Percentiles rank a stretch among this genome's conserved stretches.
phyloP scores from a whole-genome alignment of 1,140 invertebrate genomes.

The Latrodectus geometricus region DNA sequence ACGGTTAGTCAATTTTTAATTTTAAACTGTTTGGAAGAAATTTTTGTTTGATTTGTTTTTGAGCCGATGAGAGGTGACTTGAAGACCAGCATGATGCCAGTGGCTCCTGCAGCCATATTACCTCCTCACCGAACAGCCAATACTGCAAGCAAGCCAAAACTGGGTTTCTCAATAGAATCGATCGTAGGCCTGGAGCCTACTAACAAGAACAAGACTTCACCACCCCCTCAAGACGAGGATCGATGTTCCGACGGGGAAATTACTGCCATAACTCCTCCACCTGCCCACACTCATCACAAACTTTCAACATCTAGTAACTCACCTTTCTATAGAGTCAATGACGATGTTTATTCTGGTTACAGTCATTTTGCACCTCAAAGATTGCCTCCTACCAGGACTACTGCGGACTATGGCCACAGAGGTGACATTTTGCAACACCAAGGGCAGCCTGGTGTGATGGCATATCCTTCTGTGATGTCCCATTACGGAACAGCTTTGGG shows the following conservation, averaged over 20 bases:
- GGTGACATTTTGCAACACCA: background rate
- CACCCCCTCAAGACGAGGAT: conserved; percentile 17
- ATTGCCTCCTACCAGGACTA: conserved; percentile 4
- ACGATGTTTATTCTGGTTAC: conserved; percentile 29
- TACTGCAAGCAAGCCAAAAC: conserved; percentile 80
- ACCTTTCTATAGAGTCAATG: conserved; percentile 12
- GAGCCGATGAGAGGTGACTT: conserved; percentile 49
- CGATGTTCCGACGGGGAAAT: conserved; percentile 31
- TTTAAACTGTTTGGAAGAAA: background rate
- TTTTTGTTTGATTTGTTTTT: background rate
- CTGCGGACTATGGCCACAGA: conserved; percentile 20
- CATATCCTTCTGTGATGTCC: conserved; percentile 53
- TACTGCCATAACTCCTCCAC: conserved; percentile 10
- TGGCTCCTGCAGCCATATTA: conserved; percentile 53
- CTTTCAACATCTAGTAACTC: background rate
- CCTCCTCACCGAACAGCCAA: conserved; percentile 26
- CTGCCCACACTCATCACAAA: conserved; percentile 34
- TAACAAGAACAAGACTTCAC: background rate
- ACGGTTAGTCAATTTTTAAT: too few relatives aligned
- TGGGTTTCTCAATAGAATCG: conserved; percentile 94
- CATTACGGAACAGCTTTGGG: conserved; percentile 30
- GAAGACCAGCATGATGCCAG: conserved; percentile 54
- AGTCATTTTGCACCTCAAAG: conserved; percentile 18
- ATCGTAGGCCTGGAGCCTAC: conserved; percentile 78
- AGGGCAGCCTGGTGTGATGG: background rate